A percentile compares a stretch with the other conserved stretches of the same genome.
These are phyloP conservation scores for Thereva unica DNA, from an alignment of 2,888 invertebrate species.

Conservation along the genomic window DNA sequence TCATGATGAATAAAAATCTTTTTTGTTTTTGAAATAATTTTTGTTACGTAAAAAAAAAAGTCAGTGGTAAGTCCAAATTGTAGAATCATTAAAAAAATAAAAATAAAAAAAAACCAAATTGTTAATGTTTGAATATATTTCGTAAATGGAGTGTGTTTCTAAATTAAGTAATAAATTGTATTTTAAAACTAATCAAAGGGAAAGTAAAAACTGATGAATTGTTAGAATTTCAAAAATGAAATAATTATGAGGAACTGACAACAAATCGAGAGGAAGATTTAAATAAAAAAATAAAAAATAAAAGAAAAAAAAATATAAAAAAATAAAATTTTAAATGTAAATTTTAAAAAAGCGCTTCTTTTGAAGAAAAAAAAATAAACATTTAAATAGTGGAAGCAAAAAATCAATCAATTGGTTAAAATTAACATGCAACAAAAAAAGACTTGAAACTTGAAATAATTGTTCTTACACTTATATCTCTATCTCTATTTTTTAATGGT, in stretches of 20 bases:
- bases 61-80: conserved; percentile 20
- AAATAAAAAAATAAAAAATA: not conserved
- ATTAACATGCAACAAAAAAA: conserved; percentile 37
- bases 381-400: conserved; percentile 9
- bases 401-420: conserved; percentile 31
- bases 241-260: too few species aligned
- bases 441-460: conserved; percentile 37
- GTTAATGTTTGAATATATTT: conserved; percentile 31
- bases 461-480: conserved; percentile 36
- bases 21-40: too few species aligned
- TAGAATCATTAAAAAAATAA: conserved; percentile 13
- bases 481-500: conserved; percentile 39
- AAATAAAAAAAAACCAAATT: conserved; percentile 23
- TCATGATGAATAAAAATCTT: conserved; percentile 6
- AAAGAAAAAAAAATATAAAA: conserved; percentile 5
- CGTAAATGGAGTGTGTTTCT: conserved; percentile 30
- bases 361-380: conserved; percentile 11
- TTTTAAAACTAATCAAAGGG: conserved; percentile 24
- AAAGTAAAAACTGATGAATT: not conserved
- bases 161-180: conserved; percentile 26
- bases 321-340: conserved; percentile 11
- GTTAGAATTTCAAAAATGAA: too few species aligned
- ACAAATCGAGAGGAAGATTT: not conserved
- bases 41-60: conserved; percentile 16
- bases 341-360: conserved; percentile 5